These are phyloP conservation scores for Latrodectus hesperus DNA, from an alignment of 2,888 invertebrate species.

Conservation along the genomic window DNA sequence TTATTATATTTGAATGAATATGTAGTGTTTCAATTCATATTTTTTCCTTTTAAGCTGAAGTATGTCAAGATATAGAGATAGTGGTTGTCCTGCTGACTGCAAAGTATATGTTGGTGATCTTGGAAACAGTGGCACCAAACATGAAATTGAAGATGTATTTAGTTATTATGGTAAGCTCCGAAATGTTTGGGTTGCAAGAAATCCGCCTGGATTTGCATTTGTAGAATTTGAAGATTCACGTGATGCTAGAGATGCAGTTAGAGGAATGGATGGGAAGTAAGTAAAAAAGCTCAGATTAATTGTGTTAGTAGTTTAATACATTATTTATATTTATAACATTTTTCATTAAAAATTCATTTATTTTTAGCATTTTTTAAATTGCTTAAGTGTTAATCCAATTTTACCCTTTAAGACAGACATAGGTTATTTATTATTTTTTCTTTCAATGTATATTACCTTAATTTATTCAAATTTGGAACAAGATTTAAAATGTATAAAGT, in stretches of 20 bases:
- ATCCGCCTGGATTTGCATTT: conserved; percentile 75
- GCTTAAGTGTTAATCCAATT: no score
- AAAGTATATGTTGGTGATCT: conserved; percentile 73
- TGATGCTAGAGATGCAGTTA: conserved; percentile 73
- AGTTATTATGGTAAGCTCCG: conserved; percentile 72
- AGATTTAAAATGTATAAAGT: no score
- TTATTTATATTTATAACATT: no score
- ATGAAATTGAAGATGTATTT: conserved; percentile 72
- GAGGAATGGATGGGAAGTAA: conserved; percentile 72
- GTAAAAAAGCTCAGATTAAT: background rate
- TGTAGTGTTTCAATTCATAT: no score
- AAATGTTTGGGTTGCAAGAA: conserved; percentile 74
- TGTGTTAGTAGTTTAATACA: no score
- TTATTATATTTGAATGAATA: no score
- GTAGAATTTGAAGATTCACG: conserved; percentile 75
- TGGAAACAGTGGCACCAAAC: conserved; percentile 71
- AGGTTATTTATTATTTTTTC: no score
- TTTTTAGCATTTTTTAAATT: no score
- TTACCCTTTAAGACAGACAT: no score
- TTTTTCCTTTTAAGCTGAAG: background rate
- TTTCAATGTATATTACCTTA: no score
- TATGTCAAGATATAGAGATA: conserved; percentile 56
- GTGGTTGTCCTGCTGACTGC: conserved; percentile 70
- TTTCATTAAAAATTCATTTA: no score
- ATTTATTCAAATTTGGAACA: no score